Percentiles rank a stretch among this genome's conserved stretches.
phyloP scores from a whole-genome alignment of 2,113 vertebrate species.

The Pimephales promelas region DNA sequence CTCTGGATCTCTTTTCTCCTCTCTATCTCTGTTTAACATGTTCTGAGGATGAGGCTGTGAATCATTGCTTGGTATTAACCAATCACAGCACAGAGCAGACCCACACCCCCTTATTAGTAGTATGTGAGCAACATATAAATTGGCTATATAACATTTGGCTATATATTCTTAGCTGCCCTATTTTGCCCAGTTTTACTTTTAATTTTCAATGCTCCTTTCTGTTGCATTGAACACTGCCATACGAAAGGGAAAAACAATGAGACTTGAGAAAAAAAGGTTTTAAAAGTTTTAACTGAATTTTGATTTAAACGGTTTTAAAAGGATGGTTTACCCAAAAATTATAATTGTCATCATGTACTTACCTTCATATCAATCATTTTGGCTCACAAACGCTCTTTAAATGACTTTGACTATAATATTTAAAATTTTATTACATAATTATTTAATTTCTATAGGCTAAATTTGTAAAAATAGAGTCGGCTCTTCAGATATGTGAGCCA shows the following conservation, averaged over 20 bases:
- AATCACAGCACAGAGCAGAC: constrained; percentile 41
- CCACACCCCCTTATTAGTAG: constrained; percentile 11
- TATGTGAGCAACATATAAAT: constrained; percentile 14
- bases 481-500: too few relatives aligned
- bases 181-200: neutral
- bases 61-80: constrained; percentile 32
- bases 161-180: neutral
- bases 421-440: too few relatives aligned
- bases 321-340: neutral
- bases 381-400: too few relatives aligned
- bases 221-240: neutral
- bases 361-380: constrained; percentile 5
- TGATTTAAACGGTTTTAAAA: neutral
- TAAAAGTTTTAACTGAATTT: neutral
- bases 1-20: neutral
- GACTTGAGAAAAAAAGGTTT: neutral
- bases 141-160: neutral
- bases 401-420: too few relatives aligned
- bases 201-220: neutral
- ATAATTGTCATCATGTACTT: neutral
- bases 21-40: neutral
- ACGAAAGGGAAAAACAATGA: neutral
- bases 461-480: too few relatives aligned
- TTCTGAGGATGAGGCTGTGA: constrained; percentile 13
- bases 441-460: too few relatives aligned